Evolutionary conservation across 2,113 vertebrate species (phyloP).

Genomic region (Eclectus roratus): DNA sequence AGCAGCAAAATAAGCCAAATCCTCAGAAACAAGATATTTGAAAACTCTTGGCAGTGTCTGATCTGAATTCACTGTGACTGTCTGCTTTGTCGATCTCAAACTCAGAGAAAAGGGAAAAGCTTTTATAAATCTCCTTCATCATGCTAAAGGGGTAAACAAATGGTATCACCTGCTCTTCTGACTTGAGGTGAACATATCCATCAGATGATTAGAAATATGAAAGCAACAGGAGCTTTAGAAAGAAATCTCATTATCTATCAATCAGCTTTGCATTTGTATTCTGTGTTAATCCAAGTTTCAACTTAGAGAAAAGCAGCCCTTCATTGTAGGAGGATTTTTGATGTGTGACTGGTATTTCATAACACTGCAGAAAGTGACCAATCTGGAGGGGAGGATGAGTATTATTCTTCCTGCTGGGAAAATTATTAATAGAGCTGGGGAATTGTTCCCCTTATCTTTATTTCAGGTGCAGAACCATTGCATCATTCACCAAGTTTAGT

Average conservation of each 20-base stretch:
- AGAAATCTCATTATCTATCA: background rate
- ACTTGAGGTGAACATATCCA: constrained; percentile 8
- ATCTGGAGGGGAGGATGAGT: background rate
- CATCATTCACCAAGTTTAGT: background rate
- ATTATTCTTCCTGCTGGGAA: constrained; percentile 7
- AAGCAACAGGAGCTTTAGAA: constrained; percentile 16
- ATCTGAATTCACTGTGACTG: background rate
- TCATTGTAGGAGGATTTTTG: background rate
- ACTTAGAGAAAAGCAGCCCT: background rate
- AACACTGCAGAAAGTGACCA: background rate
- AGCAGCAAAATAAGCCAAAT: constrained; percentile 7
- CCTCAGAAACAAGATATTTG: background rate
- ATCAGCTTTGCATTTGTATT: constrained; percentile 14
- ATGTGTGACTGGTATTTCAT: background rate
- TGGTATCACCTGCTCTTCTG: background rate
- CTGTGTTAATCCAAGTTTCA: constrained; percentile 39
- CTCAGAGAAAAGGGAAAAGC: background rate
- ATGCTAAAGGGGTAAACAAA: constrained; percentile 44
- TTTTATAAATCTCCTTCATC: constrained; percentile 5
- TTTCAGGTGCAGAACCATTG: constrained; percentile 9
- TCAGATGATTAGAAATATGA: background rate
- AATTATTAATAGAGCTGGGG: background rate
- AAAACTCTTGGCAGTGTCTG: background rate
- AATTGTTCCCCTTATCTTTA: constrained; percentile 36
- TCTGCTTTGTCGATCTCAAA: background rate